Base-by-base conservation (phyloP, 2,113 vertebrate genomes). In the Lepidothrix coronata region DNA sequence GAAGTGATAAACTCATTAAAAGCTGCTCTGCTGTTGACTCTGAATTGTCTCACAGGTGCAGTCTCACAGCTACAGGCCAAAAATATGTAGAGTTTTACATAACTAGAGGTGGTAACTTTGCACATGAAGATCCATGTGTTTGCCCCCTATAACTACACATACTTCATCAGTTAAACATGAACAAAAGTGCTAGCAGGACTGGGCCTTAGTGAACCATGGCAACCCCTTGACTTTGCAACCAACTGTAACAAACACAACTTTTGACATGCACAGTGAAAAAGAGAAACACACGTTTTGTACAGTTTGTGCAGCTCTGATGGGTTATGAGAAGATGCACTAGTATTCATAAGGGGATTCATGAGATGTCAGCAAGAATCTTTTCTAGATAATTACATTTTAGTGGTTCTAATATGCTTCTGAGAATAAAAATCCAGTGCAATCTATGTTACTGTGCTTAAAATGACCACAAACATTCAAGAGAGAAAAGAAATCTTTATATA, bases 141-240 rank as follows among this genome's bases (percentile, higher is more conserved):
- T 70, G 85, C n/a, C 63, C 67, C 67, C 73, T 55, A 12, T n/a
- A 59, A 62, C 39, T 27, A 39, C 30, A 37, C 55, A 49, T 44
- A 49, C n/a, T 0, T 5, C 35, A 23, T 19, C 65, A 46, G 93
- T 93, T 95, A 88, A 96, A 94, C 39, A 95, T 67, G 88, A 96
- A 94, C 93, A 90, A 73, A 96, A 90, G 71, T 88, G 31, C 55
- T 73, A 37, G 57, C 49, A 78, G 61, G 16, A 79, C 35, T 1
- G 0, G 41, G 70, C 55, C 49, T 55, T 31, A 88, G 74, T 93
- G 67, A 93, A 88, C 63, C 85, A 52, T 83, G 54, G 73, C 51
- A 88, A 67, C 63, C 39, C 37, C 30, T 67, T 12, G 51, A 37
- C 88, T 85, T 51, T 43, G 63, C 75, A 94, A 62, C 39, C 9